Evolutionary conservation across 2,797 vertebrate genomes (phyloP), one percentile per base, ranked within the genome.

Genomic region (Anas flavirostris): DNA sequence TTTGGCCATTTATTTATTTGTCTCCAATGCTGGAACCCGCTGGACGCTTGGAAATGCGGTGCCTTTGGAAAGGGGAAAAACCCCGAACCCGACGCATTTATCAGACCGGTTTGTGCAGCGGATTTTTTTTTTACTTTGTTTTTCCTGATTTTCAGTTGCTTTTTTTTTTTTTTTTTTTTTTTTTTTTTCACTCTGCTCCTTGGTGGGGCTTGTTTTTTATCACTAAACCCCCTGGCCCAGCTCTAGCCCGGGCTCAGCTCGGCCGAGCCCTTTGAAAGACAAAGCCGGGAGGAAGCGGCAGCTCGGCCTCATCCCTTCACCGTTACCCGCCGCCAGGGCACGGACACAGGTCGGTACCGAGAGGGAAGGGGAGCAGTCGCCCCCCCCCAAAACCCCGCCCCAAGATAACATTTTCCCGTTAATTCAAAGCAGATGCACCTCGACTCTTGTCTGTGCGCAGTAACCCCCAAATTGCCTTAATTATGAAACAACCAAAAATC

Each of bases 391-490:
- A 14, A 28, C 2, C 8, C 8, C 39, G 2, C 15, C 46, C 76
- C 58, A 31, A n/a, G 14, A 76, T 46, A 59, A 50, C 9, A 33
- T 74, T 85, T 82, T 63, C 33, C 60, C 58, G 22, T 92, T 94
- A 95, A 95, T 91, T 70, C 33, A 5, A 95, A 93, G 93, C 95
- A 93, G 76, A 93, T 93, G 94, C 37, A 23, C 5, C n/a, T 11
- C 7, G 0, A 50, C 55, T 53, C 62, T 84, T 3, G 7, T 82
- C 68, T 8, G n/a, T 3, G 1, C 0, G 3, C 63, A 1, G 8
- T 10, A 77, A 72, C 72, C 89, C 88, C 87, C 90, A 86, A 94
- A 88, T 83, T 91, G 76, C 91, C 70, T 90, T 86, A 52, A 66
- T 93, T 91, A 91, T 70, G 41, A 83, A 84, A 81, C 21, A 66